These are phyloP conservation scores for Pseudococcus longispinus DNA, from an alignment of 2,888 invertebrate species.

Conservation along the genomic window DNA sequence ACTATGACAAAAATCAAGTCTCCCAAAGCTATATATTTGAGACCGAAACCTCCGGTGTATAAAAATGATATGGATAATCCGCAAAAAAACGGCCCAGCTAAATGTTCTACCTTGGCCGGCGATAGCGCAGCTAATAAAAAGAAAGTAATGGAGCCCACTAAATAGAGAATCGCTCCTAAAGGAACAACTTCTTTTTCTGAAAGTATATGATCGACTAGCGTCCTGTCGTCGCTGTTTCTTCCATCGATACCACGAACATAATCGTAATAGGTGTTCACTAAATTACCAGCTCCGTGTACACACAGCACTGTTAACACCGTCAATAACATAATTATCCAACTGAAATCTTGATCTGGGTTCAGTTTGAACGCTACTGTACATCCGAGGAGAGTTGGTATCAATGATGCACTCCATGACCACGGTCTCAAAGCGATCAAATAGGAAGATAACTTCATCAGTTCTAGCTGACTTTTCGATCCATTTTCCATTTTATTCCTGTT, in stretches of 20 bases:
- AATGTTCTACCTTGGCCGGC: slow-evolving; percentile 91
- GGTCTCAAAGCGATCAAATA: slow-evolving; percentile 89
- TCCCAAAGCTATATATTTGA: slow-evolving; percentile 94
- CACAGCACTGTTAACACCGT: slow-evolving; percentile 87
- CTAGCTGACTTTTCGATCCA: neutral
- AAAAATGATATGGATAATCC: slow-evolving; percentile 93
- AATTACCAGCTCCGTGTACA: slow-evolving; percentile 95
- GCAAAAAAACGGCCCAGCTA: slow-evolving; percentile 93
- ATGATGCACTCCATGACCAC: slow-evolving; percentile 91
- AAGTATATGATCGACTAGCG: slow-evolving; percentile 90
- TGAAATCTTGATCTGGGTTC: slow-evolving; percentile 78
- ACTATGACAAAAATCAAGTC: slow-evolving; percentile 90
- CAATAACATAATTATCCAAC: slow-evolving; percentile 77
- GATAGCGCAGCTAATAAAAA: slow-evolving; percentile 78
- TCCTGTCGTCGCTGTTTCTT: slow-evolving; percentile 90
- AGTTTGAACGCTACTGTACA: slow-evolving; percentile 84
- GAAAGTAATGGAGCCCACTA: slow-evolving; percentile 85
- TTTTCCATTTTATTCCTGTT: neutral
- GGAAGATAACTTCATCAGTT: slow-evolving; percentile 83
- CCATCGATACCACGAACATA: slow-evolving; percentile 93
- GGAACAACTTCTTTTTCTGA: slow-evolving; percentile 84
- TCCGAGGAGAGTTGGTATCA: slow-evolving; percentile 89
- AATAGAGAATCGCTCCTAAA: slow-evolving; percentile 86
- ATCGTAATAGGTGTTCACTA: slow-evolving; percentile 96
- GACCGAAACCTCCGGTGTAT: slow-evolving; percentile 95